Evolutionary conservation across 1,140 invertebrate genomes (phyloP), one percentile per base, ranked within the genome.

Genomic region (Eurytemora carolleeae): DNA sequence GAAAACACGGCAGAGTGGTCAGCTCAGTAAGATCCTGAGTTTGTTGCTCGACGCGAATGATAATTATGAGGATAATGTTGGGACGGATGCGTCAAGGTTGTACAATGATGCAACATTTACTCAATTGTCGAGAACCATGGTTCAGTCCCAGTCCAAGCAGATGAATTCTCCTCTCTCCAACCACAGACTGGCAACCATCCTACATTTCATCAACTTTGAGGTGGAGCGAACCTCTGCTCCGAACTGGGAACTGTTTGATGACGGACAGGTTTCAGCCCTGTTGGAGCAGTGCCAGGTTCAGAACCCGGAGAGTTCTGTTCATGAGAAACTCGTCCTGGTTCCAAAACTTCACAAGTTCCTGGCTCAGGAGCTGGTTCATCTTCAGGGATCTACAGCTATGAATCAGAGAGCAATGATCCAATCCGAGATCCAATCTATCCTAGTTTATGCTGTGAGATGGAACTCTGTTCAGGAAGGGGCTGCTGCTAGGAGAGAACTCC

Each of bases 181-280:
- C 31, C 31, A 44, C n/a, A 44, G 31, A n/a, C 31, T 44, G 31
- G 31, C 31, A 7, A 44, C 31, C n/a, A n/a, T 44, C 31, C n/a
- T 44, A n/a, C 7, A 44, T 44, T n/a, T 44, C n/a, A 44, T 44
- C 31, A 44, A 44, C n/a, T 44, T 44, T 44, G 31, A 44, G 31
- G 31, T 44, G 31, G n/a, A 44, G 31, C n/a, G 7, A 44, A 12
- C n/a, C n/a, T 44, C n/a, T 44, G 7, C 7, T 7, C 7, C 31
- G 31, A 44, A 44, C 53, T 62, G 53, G 53, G 44, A 62, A 56
- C 18, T 62, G 20, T 62, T 62, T 62, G 60, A 62, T 56, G 53
- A 53, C 24, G 55, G 44, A 2, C 60, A 62, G 23, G 54, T 62
- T 16, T n/a, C 21, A 19, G 19, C 57, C 20, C 52, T 62, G 12